Base-by-base conservation (phyloP, 2,113 vertebrate genomes). In the Athene noctua region DNA sequence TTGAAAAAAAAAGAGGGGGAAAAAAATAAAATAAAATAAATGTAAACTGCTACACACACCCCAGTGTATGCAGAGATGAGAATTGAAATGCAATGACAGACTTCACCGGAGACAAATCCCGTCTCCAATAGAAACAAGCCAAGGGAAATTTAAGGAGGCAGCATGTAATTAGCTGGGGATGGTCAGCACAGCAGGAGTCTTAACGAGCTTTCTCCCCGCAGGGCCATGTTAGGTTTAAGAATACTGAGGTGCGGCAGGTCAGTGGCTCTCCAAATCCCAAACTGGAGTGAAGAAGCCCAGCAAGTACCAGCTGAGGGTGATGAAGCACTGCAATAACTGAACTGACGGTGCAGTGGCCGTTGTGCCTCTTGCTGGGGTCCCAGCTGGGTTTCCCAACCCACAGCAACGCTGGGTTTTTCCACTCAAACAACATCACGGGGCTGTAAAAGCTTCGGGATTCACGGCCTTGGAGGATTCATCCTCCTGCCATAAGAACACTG, bases 91-190 rank as follows among this genome's bases (percentile, higher is more conserved):
- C 94, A 85, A 49, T 79, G 89, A 82, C 92, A 91, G 83, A 80
- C 81, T 80, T 66, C 81, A 87, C 57, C 2, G 2, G 88, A 96
- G 88, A 95, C 82, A 91, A 90, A 95, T 90, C 77, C 59, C 0
- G 73, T 95, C 89, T 94, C 94, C 92, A 92, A 87, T 90, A 96
- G 96, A 94, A 91, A 96, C 84, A 57, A 95, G 92, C 61, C 81
- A 79, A 88, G 80, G 92, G 95, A 96, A 91, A 94, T 95, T 95
- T 95, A 94, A 94, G 94, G 91, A 91, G 92, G 80, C 94, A 90
- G 94, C 68, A 29, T 8, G 4, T 86, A 95, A 93, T 94, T 92
- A 96, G 95, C 80, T 78, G 72, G 92, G 61, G 80, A 77, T 88
- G 96, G 95, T 88, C 96, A 95, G 90, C 86, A 36, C 82, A 88